Evolutionary conservation across 2,113 vertebrate genomes (phyloP), one percentile per base, ranked within the genome.

Genomic region (Sceloporus undulatus): DNA sequence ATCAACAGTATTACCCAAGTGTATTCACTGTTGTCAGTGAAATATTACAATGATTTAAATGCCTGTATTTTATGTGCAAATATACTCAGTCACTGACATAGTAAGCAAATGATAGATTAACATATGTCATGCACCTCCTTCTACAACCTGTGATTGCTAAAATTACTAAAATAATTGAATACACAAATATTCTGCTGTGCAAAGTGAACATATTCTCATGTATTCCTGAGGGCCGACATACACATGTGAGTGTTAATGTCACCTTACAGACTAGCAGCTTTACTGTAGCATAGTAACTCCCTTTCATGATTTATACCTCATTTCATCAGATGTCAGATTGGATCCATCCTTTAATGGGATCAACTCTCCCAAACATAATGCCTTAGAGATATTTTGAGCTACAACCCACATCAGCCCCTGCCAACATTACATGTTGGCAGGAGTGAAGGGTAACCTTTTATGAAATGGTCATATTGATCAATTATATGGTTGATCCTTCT

Each of bases 111-210:
- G 54, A 73, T 73, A 42, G n/a, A 74, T 40, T 81, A 71, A 4
- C 56, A 62, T 25, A 75, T 25, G 52, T 25, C 80, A 68, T 86
- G 85, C 75, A 79, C 21, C 79, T 87, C 27, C 19, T 80, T 80
- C 27, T 73, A 1, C n/a, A 73, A 40, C 21, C 79, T 81, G n/a
- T 73, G 23, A 54, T 42, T 40, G 40, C 54, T 78, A 38, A 1
- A 68, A 23, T 9, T 65, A 68, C 40, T 79, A 48, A 78, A 52
- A 34, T 86, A 81, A 81, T 42, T 81, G 38, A 74, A 42, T 52
- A 81, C 54, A 59, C 9, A 85, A 42, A 78, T 85, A 85, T 66
- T 82, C 34, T 40, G 62, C 40, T 10, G 40, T n/a, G 16, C 16
- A 56, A 66, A n/a, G 5, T 68, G 62, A 48, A 52, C 19, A 19